These are phyloP conservation scores for Drosophila melanica DNA, from an alignment of 1,140 invertebrate species.

Conservation along the genomic window DNA sequence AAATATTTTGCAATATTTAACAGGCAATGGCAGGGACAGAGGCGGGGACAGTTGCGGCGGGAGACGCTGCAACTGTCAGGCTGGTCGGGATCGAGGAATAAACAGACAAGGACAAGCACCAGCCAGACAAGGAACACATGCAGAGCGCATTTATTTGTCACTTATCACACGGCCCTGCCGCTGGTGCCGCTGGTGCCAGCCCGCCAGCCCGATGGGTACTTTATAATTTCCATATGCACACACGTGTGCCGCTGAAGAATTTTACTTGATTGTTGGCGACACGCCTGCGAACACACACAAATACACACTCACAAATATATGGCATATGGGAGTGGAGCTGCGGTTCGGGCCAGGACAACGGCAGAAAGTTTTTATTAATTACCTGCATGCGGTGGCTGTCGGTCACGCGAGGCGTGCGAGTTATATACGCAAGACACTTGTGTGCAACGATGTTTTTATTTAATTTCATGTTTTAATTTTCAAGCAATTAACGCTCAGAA, in stretches of 20 bases:
- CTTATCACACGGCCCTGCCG: constrained; percentile 64
- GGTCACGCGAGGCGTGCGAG: constrained; percentile 63
- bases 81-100: constrained; percentile 56
- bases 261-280: constrained; percentile 65
- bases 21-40: constrained; percentile 14
- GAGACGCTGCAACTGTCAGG: constrained; percentile 64
- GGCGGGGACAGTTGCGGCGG: not conserved
- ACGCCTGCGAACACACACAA: not conserved
- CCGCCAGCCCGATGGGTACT: constrained; percentile 65
- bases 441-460: constrained; percentile 73
- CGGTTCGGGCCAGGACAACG: constrained; percentile 47
- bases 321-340: constrained; percentile 32
- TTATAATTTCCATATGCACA: constrained; percentile 69
- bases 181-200: constrained; percentile 20
- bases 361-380: constrained; percentile 78
- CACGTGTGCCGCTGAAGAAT: constrained; percentile 59
- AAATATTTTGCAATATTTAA: constrained; percentile 79
- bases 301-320: constrained; percentile 21
- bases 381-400: constrained; percentile 70
- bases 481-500: constrained; percentile 78
- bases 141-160: constrained; percentile 81
- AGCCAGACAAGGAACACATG: constrained; percentile 55
- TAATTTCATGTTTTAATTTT: constrained; percentile 82
- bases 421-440: constrained; percentile 65
- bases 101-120: constrained; percentile 44